Evolutionary conservation across 92 coral and sea anemone genomes (phyloP).

Genomic region (Phenganax subtilis): DNA sequence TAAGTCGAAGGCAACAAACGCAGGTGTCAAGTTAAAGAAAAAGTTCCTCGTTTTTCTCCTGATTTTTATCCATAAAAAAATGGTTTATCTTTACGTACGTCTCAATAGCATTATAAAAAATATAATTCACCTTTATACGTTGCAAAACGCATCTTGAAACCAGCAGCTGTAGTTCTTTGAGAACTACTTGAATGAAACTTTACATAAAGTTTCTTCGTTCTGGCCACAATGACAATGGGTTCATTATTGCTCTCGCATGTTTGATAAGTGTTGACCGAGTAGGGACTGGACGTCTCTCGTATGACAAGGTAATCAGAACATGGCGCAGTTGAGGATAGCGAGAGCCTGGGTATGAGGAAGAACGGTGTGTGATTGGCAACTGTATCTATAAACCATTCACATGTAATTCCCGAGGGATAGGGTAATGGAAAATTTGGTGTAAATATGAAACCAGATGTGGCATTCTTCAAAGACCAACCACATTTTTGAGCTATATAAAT

Average conservation of each 20-base stretch:
- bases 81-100: not conserved
- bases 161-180: constrained; percentile 52
- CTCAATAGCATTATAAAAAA: not conserved
- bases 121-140: constrained; percentile 67
- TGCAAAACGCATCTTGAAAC: constrained; percentile 75
- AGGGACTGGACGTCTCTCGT: constrained; percentile 68
- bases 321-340: constrained; percentile 70
- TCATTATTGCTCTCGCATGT: constrained; percentile 77
- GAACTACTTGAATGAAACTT: constrained; percentile 65
- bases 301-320: constrained; percentile 78
- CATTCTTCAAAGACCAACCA: constrained; percentile 62
- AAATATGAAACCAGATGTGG: constrained; percentile 66
- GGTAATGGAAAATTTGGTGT: constrained; percentile 89
- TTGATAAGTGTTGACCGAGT: constrained; percentile 69
- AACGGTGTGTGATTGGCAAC: constrained; percentile 52
- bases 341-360: constrained; percentile 83
- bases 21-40: too few relatives aligned
- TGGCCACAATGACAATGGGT: constrained; percentile 73
- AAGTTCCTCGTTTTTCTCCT: too few relatives aligned
- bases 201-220: constrained; percentile 72
- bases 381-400: constrained; percentile 75
- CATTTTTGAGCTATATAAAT: constrained; percentile 40
- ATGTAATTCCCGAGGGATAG: constrained; percentile 79
- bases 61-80: not conserved
- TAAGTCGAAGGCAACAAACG: too few relatives aligned